phyloP scores from a whole-genome alignment of 2,113 vertebrate genomes.

The Nymphicus hollandicus region DNA sequence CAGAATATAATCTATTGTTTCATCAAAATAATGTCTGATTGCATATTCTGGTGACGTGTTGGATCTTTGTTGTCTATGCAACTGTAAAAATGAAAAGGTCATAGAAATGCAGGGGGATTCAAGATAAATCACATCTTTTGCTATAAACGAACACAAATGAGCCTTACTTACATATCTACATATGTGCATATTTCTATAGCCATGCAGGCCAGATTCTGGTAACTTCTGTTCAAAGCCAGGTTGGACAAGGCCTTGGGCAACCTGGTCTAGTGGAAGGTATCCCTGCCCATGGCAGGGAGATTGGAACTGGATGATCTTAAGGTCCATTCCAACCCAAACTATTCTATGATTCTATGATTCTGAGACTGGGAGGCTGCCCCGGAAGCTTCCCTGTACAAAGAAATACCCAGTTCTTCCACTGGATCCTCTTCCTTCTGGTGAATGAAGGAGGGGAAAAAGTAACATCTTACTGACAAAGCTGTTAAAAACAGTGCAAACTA shows the following conservation, averaged over 20 bases:
- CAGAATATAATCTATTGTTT: neutral
- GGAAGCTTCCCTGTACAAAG: neutral
- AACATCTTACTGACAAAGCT: neutral
- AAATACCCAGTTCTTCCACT: neutral
- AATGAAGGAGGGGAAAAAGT: neutral
- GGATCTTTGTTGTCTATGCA: neutral
- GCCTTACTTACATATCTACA: neutral
- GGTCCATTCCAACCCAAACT: neutral
- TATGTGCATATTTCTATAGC: neutral
- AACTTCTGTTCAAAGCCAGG: neutral
- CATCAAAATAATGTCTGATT: constrained; percentile 23
- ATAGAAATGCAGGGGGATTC: neutral
- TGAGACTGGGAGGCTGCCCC: neutral
- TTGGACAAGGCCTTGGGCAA: neutral
- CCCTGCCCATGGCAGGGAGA: neutral
- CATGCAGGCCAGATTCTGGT: neutral
- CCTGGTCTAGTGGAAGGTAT: neutral
- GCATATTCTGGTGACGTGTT: neutral
- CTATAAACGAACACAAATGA: neutral
- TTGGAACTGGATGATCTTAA: neutral
- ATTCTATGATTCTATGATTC: neutral
- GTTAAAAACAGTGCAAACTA: neutral
- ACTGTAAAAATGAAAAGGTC: constrained; percentile 5
- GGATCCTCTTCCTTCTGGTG: neutral
- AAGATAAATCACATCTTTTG: neutral